phyloP scores from a whole-genome alignment of 2,888 invertebrate genomes.

The Diplolepis rosae region DNA sequence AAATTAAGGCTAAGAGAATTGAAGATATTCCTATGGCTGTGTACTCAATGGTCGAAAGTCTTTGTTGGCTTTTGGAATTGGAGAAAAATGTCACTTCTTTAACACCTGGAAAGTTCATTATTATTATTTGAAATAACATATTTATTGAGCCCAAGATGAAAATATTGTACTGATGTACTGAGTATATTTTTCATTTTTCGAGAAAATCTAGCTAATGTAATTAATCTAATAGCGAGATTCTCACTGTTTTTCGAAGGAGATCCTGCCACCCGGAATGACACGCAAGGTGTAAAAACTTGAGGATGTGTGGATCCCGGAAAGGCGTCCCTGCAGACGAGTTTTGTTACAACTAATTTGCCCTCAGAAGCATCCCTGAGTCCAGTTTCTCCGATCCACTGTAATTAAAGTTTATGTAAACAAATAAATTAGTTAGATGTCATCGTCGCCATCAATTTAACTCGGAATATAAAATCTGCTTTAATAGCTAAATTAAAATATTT shows the following conservation, averaged over 20 bases:
- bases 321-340: conserved; percentile 86
- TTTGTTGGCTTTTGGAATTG: conserved; percentile 75
- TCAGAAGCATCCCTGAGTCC: conserved; percentile 85
- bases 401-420: conserved; percentile 42
- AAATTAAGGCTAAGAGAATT: conserved; percentile 88
- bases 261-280: conserved; percentile 90
- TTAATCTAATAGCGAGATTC: conserved; percentile 55
- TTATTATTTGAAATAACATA: neutral
- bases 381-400: conserved; percentile 89
- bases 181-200: conserved; percentile 1
- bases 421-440: neutral
- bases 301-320: conserved; percentile 74
- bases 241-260: conserved; percentile 83
- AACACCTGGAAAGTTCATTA: conserved; percentile 75
- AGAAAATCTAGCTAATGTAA: neutral
- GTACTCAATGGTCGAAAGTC: conserved; percentile 85
- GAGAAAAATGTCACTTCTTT: conserved; percentile 86
- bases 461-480: neutral
- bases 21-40: conserved; percentile 89
- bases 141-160: no score
- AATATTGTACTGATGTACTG: neutral
- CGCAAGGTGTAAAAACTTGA: conserved; percentile 87
- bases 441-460: neutral
- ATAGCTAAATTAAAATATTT: neutral
- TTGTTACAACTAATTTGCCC: conserved; percentile 87